A percentile compares a stretch with the other conserved stretches of the same genome.
Conservation (phyloP, 2,888 invertebrate species). For the Deroplatys truncata region DNA sequence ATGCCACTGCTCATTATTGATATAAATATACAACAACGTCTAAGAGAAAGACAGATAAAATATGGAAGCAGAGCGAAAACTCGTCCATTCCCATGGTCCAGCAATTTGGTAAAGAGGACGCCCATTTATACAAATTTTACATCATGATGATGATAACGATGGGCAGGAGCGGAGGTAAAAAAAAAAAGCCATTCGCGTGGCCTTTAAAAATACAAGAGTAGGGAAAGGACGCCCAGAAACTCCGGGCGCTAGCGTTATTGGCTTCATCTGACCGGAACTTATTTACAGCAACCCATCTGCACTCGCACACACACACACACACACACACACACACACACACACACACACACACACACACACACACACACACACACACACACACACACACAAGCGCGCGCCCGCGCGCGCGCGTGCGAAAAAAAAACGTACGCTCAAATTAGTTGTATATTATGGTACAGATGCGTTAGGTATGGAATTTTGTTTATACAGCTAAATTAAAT, state of each 20-base stretch:
- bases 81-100: not conserved
- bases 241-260: not conserved
- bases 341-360: not conserved
- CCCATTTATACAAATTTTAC: not conserved
- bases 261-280: slow-evolving; percentile 18
- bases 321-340: too few relatives aligned
- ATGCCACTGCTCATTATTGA: not conserved
- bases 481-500: slow-evolving; percentile 18
- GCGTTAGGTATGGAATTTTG: slow-evolving; percentile 14
- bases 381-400: not conserved
- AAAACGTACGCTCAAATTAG: slow-evolving; percentile 16
- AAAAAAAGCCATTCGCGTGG: not conserved
- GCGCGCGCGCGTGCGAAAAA: not conserved
- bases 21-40: not conserved
- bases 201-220: not conserved
- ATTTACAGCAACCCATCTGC: slow-evolving; percentile 13
- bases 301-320: not conserved
- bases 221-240: not conserved
- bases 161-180: not conserved
- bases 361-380: not conserved
- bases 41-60: not conserved
- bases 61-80: not conserved
- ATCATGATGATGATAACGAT: not conserved
- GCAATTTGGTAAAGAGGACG: not conserved
- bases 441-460: slow-evolving; percentile 18